Evolutionary conservation across 92 coral and sea anemone species (phyloP).

Genomic region (Porites cylindrica): DNA sequence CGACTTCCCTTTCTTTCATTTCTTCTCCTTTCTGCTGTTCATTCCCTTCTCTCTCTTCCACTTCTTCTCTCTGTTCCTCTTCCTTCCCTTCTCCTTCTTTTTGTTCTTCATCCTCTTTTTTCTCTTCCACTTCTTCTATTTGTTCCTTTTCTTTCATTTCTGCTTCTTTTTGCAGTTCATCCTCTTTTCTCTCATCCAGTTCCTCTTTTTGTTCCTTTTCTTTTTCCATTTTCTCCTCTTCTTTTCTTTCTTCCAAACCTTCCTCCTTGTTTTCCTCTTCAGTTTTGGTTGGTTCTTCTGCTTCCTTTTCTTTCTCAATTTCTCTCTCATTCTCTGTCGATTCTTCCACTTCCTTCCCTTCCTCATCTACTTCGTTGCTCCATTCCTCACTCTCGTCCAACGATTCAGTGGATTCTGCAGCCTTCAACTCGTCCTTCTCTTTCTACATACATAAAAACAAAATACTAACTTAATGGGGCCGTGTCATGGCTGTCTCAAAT

Average conservation of each 20-base stretch:
- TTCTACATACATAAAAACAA: conserved; percentile 7
- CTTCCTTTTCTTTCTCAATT: conserved; percentile 4
- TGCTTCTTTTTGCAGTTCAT: not conserved
- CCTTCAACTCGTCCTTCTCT: conserved; percentile 49
- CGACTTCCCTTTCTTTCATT: conserved; percentile 14
- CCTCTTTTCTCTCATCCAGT: conserved; percentile 5
- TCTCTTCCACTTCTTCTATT: conserved; percentile 21
- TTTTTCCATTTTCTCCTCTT: not conserved
- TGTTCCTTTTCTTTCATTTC: conserved; percentile 11
- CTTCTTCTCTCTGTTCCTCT: conserved; percentile 8
- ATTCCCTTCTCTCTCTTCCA: not conserved
- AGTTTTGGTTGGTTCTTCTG: not conserved
- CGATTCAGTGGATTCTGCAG: conserved; percentile 55
- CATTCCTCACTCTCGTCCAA: conserved; percentile 33
- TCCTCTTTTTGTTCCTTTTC: conserved; percentile 30
- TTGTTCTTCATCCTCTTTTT: conserved; percentile 13
- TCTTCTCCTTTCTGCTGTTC: conserved; percentile 18
- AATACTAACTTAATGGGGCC: not conserved
- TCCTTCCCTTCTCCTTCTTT: not conserved
- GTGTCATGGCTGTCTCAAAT: too few relatives aligned
- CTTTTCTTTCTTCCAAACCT: conserved; percentile 11
- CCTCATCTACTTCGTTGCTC: conserved; percentile 25
- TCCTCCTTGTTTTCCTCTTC: conserved; percentile 14
- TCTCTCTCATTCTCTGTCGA: conserved; percentile 22
- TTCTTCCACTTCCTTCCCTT: conserved; percentile 17